These are phyloP conservation scores for Pterophyllum scalare DNA, from an alignment of 2,113 vertebrate genomes.

Conservation along the genomic window DNA sequence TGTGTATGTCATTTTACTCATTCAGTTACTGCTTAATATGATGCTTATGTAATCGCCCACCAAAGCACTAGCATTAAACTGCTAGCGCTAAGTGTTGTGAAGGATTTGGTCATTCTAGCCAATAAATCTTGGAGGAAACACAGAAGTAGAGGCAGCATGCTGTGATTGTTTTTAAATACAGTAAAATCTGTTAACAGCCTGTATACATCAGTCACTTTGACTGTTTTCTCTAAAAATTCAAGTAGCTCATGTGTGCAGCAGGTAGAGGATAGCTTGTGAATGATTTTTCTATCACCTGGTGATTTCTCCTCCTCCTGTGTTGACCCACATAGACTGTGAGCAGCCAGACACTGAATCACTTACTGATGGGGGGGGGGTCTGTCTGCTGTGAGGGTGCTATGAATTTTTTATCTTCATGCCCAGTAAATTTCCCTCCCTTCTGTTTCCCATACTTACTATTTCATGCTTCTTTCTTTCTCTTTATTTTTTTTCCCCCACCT, in stretches of 20 bases:
- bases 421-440: slow-evolving; percentile 42
- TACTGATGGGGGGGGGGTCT: slow-evolving; percentile 66
- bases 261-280: background rate
- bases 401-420: slow-evolving; percentile 78
- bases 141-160: background rate
- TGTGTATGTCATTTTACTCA: too few species aligned
- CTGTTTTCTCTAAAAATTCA: background rate
- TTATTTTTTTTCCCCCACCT: background rate
- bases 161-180: background rate
- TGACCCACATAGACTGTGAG: slow-evolving; percentile 77
- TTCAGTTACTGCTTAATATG: too few species aligned
- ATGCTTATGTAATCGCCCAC: background rate
- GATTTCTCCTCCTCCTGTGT: slow-evolving; percentile 21
- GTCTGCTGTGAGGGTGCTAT: slow-evolving; percentile 66
- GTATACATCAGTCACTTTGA: background rate
- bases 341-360: slow-evolving; percentile 59
- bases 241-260: slow-evolving; percentile 2
- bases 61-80: background rate
- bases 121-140: background rate
- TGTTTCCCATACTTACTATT: slow-evolving; percentile 72
- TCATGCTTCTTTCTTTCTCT: slow-evolving; percentile 52
- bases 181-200: background rate
- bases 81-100: background rate
- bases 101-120: background rate
- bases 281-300: slow-evolving; percentile 23